Evolutionary conservation across 1,140 invertebrate species (phyloP).

Genomic region (Lethocerus indicus): DNA sequence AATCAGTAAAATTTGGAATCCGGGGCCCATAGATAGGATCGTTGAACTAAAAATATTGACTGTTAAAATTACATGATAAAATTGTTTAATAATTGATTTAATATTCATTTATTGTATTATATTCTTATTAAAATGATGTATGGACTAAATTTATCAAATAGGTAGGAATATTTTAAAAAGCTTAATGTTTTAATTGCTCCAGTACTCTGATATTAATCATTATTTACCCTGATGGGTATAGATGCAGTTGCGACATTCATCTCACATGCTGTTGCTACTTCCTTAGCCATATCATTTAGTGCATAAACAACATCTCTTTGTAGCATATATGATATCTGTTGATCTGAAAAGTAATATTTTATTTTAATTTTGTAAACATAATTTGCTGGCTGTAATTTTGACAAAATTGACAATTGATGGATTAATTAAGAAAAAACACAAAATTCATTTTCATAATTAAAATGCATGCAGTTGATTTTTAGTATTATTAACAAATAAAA

Average conservation of each 20-base stretch:
- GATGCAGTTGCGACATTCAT: constrained; percentile 12
- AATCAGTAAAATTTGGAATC: constrained; percentile 82
- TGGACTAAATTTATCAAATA: neutral
- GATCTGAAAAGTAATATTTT: constrained; percentile 36
- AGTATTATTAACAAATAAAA: too few relatives aligned
- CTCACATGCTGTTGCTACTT: constrained; percentile 16
- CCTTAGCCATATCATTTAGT: constrained; percentile 56
- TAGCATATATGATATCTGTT: constrained; percentile 73
- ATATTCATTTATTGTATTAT: neutral
- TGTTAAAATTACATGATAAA: constrained; percentile 6
- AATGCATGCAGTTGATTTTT: too few relatives aligned
- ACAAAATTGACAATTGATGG: too few relatives aligned
- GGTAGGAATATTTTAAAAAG: neutral
- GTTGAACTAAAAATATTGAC: constrained; percentile 30
- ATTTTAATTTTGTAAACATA: constrained; percentile 5
- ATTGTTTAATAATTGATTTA: neutral
- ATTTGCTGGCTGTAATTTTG: too few relatives aligned
- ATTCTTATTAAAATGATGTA: constrained; percentile 1
- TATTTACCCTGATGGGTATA: constrained; percentile 18
- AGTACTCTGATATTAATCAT: neutral
- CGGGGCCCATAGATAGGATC: constrained; percentile 75
- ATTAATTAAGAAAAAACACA: too few relatives aligned
- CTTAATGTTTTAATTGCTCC: too few relatives aligned
- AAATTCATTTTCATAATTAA: too few relatives aligned
- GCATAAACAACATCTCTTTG: constrained; percentile 62